These are phyloP conservation scores for Unio delphinus DNA, from an alignment of 2,888 invertebrate genomes.

Conservation along the genomic window DNA sequence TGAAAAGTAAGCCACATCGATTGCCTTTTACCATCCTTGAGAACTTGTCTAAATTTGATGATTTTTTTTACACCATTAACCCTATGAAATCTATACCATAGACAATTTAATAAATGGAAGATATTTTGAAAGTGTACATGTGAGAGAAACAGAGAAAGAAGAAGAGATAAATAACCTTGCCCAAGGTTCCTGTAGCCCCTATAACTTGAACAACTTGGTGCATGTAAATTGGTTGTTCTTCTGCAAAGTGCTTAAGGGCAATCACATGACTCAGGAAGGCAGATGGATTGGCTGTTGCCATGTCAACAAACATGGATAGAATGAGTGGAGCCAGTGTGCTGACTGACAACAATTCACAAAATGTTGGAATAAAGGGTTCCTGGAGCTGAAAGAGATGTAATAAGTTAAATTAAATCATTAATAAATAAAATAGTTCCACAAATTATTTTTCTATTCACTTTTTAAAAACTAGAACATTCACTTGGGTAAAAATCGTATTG, in stretches of 20 bases:
- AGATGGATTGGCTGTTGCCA: constrained; percentile 81
- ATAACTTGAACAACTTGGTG: constrained; percentile 67
- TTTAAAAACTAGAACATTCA: no score
- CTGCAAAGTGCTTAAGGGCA: constrained; percentile 77
- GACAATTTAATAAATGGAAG: no score
- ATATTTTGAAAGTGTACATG: neutral
- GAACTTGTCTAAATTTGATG: no score
- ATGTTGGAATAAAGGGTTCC: constrained; percentile 85
- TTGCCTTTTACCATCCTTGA: no score
- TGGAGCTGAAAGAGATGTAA: constrained; percentile 76
- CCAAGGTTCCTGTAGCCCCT: constrained; percentile 70
- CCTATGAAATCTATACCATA: no score
- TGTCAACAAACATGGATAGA: constrained; percentile 82
- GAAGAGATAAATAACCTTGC: constrained; percentile 60
- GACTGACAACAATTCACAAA: constrained; percentile 82
- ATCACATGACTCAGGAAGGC: constrained; percentile 82
- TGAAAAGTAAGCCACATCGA: no score
- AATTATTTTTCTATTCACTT: no score
- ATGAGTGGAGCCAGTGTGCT: constrained; percentile 78
- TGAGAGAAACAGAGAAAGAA: neutral
- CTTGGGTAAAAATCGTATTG: no score
- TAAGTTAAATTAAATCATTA: neutral
- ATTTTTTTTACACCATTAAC: no score
- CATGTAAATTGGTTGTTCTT: constrained; percentile 63
- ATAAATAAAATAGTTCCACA: no score